Conservation (phyloP, 2,113 vertebrate species). For the Porphyrio hochstetteri region DNA sequence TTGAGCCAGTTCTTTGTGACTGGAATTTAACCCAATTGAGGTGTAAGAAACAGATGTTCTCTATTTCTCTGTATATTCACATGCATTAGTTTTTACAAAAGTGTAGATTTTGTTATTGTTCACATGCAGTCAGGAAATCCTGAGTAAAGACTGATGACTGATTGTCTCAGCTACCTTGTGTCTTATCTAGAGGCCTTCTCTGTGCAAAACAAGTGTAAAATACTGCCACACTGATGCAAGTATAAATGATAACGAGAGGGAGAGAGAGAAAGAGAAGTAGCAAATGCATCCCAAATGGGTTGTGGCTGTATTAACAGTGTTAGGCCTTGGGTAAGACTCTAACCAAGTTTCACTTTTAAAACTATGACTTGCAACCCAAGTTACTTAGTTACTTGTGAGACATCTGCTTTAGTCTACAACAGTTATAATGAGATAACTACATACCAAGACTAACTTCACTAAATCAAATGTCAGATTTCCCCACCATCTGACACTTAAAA, state of each 20-base stretch:
- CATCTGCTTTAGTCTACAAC: neutral
- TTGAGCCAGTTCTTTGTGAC: neutral
- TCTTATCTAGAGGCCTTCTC: neutral
- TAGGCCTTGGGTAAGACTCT: neutral
- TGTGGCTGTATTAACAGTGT: neutral
- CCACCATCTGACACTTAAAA: neutral
- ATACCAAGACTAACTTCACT: neutral
- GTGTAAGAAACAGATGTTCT: neutral
- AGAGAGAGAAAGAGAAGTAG: neutral
- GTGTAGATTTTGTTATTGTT: neutral
- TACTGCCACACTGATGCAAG: neutral
- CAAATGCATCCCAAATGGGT: neutral
- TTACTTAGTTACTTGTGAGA: neutral
- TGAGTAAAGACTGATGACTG: neutral
- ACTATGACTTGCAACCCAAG: neutral
- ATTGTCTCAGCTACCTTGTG: neutral
- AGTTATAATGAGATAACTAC: neutral
- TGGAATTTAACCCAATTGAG: neutral
- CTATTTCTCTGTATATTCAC: neutral
- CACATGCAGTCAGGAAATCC: constrained; percentile 6
- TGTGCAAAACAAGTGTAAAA: neutral
- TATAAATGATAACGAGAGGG: neutral
- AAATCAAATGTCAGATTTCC: neutral
- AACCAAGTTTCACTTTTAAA: neutral
- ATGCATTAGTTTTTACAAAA: neutral